Conservation (phyloP, 92 coral and sea anemone genomes). For the Micromussa lordhowensis region DNA sequence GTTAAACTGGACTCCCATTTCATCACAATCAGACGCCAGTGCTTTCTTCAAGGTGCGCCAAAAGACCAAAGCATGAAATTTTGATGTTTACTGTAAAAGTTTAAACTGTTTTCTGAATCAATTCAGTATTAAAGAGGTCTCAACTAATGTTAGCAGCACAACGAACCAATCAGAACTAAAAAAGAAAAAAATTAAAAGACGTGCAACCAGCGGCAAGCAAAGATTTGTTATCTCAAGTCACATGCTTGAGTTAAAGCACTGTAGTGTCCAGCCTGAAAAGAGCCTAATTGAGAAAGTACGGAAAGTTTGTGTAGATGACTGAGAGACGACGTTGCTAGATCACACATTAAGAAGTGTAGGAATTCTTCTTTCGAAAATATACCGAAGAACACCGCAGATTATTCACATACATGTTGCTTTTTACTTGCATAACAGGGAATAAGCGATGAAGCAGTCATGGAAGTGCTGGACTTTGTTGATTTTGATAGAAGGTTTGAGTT, state of each 20-base stretch:
- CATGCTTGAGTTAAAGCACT: not conserved
- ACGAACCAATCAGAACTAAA: not conserved
- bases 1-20: conserved; percentile 91
- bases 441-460: conserved; percentile 83
- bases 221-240: not conserved
- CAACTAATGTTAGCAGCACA: too few relatives aligned
- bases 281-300: not conserved
- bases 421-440: conserved; percentile 58
- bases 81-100: not conserved
- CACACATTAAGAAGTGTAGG: not conserved
- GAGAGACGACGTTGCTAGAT: not conserved
- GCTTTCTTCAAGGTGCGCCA: conserved; percentile 82
- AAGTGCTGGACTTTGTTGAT: conserved; percentile 78
- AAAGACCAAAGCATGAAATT: not conserved
- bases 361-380: not conserved
- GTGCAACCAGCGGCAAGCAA: not conserved
- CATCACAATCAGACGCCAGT: conserved; percentile 36
- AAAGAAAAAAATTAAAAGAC: not conserved
- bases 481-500: conserved; percentile 91
- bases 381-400: not conserved
- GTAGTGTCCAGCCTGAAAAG: not conserved
- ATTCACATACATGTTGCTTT: not conserved
- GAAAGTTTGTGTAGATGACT: not conserved
- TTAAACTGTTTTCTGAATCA: not conserved
- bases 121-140: too few relatives aligned